A percentile compares a stretch with the other conserved stretches of the same genome.
Evolutionary conservation across 1,140 invertebrate species (phyloP).

Genomic region (Sipha flava): DNA sequence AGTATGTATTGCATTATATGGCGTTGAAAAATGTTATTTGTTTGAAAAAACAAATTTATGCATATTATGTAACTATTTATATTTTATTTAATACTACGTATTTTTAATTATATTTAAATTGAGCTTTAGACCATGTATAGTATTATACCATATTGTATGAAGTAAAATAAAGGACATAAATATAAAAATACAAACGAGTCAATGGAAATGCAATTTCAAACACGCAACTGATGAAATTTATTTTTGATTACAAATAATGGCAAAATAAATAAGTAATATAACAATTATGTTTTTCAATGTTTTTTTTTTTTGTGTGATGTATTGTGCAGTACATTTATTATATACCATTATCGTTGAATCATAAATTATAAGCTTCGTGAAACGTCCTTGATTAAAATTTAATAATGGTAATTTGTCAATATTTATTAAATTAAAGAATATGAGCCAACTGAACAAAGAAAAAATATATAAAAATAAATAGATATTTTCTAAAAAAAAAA

Average conservation of each 20-base stretch:
- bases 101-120: slow-evolving; percentile 14
- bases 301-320: background rate
- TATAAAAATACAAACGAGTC: background rate
- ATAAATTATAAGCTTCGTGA: slow-evolving; percentile 14
- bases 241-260: slow-evolving; percentile 10
- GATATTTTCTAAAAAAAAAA: background rate
- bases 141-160: background rate
- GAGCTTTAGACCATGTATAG: background rate
- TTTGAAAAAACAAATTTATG: background rate
- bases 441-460: background rate
- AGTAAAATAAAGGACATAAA: background rate
- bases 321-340: background rate
- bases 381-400: slow-evolving; percentile 25
- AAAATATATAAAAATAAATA: background rate
- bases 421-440: slow-evolving; percentile 21
- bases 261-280: slow-evolving; percentile 17
- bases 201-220: background rate
- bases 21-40: background rate
- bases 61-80: background rate
- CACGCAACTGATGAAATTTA: slow-evolving; percentile 11
- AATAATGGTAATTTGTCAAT: slow-evolving; percentile 20
- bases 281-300: slow-evolving; percentile 6
- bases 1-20: background rate
- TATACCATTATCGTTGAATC: background rate
- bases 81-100: background rate